Base-by-base conservation (phyloP, 2,797 vertebrate species). In the Microctenopoma steveboyesi region DNA sequence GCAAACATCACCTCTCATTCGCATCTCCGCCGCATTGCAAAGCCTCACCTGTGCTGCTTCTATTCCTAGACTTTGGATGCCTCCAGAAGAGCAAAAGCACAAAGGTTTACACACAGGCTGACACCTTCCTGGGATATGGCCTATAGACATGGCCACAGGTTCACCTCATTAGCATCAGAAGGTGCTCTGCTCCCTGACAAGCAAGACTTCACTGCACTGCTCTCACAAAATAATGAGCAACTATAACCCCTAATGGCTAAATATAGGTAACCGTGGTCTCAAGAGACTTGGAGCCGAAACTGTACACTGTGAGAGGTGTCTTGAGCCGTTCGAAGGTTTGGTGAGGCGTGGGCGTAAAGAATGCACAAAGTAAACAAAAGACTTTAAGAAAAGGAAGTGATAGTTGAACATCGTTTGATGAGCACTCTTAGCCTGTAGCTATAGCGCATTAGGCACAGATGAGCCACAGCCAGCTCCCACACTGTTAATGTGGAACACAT, bases 401-500 rank as follows among this genome's bases (percentile, higher is more conserved):
- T 82, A 74, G 83, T 75, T 86, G 86, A 89, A 85, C 79, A 88
- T 81, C 88, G 88, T 90, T 92, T 90, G 87, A 87, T 91, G 84
- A 89, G 86, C 78, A 84, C 88, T 85, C 83, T 89, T 85, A 79
- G 86, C 90, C 89, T 76, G 82, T 86, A 88, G 90, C 88, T 85
- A 88, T 86, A 88, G 87, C 35, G 86, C 90, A 92, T 92, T 91
- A 91, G 89, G 86, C 87, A 85, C 88, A 88, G 86, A 87, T 89
- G 89, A 89, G 85, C 89, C 86, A 86, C 82, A 86, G 86, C 82
- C 87, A 78, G 87, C 87, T 86, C 83, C 84, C 88, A 86, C 88
- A 86, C 88, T 89, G 86, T 87, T 93, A 91, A 92, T 90, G 88
- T 82, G 81, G 70, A 89, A 81, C 83, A 85, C 90, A 91, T 92